Base-by-base conservation (phyloP, 2,797 vertebrate species). In the Sebastes vulpes region DNA sequence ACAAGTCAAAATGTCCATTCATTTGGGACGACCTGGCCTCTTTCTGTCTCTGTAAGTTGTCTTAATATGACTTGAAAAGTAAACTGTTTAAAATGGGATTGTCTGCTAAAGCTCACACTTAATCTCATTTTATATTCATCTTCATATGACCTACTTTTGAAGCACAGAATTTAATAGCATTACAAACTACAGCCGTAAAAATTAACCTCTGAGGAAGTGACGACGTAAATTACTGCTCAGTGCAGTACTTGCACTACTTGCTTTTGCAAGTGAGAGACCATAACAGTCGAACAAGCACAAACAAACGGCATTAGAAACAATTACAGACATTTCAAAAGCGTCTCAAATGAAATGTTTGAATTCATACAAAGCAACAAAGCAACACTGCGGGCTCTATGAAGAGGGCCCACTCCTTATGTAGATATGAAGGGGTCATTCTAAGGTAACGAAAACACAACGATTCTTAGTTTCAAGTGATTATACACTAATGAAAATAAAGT, bases 1-100 rank as follows among this genome's bases (percentile, higher is more conserved):
- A 75, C 29, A 72, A 50, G 54, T 79, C 28, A 52, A 75, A 75
- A 58, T 53, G 29, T 58, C 25, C 12, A 9, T 31, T 21, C 12
- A 9, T 35, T n/a, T 20, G 29, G 29, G 56, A 56, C 38, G 6
- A 23, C 46, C 14, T 72, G 59, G 29, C 63, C 59, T 72, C 64
- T 46, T 26, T 63, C 23, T 61, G 46, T 50, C 58, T 42, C 6
- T 35, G 23, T 16, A 16, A 53, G 10, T 56, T 23, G 16, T 65
- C 46, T 60, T 59, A 25, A 54, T 65, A 3, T 63, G 26, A 5
- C 18, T 65, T 65, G 2, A 61, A 18, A 46, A 46, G 6, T 10
- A 10, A 29, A 2, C 38, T 42, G 42, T 46, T 65, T 53, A 14
- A 74, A 59, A 48, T 28, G 7, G 4, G 21, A 57, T 28, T 14